Evolutionary conservation across 2,888 invertebrate genomes (phyloP).

Genomic region (Cerastoderma edule): DNA sequence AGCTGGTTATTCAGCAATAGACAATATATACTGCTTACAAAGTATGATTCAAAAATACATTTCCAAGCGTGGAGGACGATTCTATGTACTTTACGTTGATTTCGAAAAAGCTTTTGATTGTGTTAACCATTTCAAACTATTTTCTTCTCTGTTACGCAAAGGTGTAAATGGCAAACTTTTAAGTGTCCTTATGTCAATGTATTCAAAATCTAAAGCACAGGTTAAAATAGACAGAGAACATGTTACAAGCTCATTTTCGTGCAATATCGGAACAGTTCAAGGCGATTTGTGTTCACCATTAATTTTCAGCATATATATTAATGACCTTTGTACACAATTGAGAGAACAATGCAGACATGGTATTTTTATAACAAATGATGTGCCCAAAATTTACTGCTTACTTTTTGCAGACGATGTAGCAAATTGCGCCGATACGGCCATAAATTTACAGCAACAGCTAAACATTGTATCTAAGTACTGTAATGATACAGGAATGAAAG

Average conservation of each 20-base stretch:
- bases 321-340: conserved; percentile 7
- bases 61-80: neutral
- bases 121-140: neutral
- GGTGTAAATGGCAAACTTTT: neutral
- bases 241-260: neutral
- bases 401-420: too few species aligned
- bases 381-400: neutral
- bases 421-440: too few species aligned
- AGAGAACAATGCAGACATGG: neutral
- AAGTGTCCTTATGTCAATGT: neutral
- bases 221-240: neutral
- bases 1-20: neutral
- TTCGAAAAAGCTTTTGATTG: conserved; percentile 2
- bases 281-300: conserved; percentile 3
- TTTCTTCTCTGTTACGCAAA: neutral
- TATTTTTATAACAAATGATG: neutral
- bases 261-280: conserved; percentile 20
- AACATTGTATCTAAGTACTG: conserved; percentile 9
- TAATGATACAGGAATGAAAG: conserved; percentile 6
- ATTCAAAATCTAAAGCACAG: neutral
- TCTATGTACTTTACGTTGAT: conserved; percentile 2
- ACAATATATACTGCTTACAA: conserved; percentile 2
- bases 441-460: conserved; percentile 13
- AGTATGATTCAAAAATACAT: conserved; percentile 8
- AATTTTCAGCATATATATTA: conserved; percentile 12